A percentile compares a stretch with the other conserved stretches of the same genome.
Evolutionary conservation across 2,113 vertebrate species (phyloP).

Genomic region (Ammodytes dubius): DNA sequence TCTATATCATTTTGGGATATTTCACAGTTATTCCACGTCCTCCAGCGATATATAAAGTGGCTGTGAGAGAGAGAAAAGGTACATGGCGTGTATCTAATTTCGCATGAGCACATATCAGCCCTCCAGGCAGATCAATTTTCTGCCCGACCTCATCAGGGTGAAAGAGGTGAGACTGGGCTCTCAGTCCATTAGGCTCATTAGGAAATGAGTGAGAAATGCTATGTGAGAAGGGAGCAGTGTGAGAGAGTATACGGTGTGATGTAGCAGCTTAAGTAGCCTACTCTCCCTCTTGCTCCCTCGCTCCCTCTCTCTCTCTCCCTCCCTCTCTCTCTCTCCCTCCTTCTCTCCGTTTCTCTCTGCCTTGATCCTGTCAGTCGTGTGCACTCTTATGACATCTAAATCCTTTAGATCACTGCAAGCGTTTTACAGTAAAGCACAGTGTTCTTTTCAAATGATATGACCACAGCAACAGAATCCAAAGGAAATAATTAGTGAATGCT

Average conservation of each 20-base stretch:
- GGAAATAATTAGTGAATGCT: not conserved
- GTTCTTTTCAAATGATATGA: slow-evolving; percentile 12
- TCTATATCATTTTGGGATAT: not conserved
- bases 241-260: slow-evolving; percentile 46
- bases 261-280: slow-evolving; percentile 23
- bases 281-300: slow-evolving; percentile 1
- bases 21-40: not conserved
- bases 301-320: no score
- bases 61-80: not conserved
- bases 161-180: slow-evolving; percentile 76
- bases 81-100: slow-evolving; percentile 55
- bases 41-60: slow-evolving; percentile 12
- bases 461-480: not conserved
- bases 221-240: slow-evolving; percentile 72
- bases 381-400: slow-evolving; percentile 23
- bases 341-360: slow-evolving; percentile 12
- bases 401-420: slow-evolving; percentile 32
- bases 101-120: slow-evolving; percentile 63
- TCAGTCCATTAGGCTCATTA: slow-evolving; percentile 81
- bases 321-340: not conserved
- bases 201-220: slow-evolving; percentile 69
- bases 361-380: slow-evolving; percentile 37
- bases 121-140: slow-evolving; percentile 76
- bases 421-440: not conserved
- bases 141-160: slow-evolving; percentile 75